Evolutionary conservation across 2,113 vertebrate species (phyloP), one percentile per base, ranked within the genome.

Genomic region (Carlito syrichta): DNA sequence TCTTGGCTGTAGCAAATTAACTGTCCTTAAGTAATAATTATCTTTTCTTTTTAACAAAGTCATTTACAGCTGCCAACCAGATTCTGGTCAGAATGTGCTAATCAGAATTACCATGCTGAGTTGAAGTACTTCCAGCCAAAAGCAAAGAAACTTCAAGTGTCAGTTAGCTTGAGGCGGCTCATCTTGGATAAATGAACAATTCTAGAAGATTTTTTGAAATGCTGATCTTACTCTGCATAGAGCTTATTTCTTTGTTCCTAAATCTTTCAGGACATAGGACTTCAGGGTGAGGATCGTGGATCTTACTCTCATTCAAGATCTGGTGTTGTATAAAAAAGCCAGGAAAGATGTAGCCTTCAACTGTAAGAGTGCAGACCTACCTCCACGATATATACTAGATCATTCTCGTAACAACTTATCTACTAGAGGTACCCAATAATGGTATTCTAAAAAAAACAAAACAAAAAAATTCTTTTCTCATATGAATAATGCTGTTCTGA

Each of bases 11-110:
- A 52, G 35, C 62, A 66, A 91, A 91, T 54, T 84, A 89, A 92
- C 40, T 73, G 45, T 54, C 63, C 25, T 96, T 93, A 40, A 68
- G 83, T 78, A 77, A 71, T 87, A 86, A 95, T 91, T 93, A 86
- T 69, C 56, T 91, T 94, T 43, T 16, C 86, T 90, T 91, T 87
- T 77, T 66, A 91, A 88, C 19, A 14, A 68, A 79, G 32, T 86
- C 50, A 68, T 77, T 86, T 77, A 93, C n/a, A 94, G 79, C 84
- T 89, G 79, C 48, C 74, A 68, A 71, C 40, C 52, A 86, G 83
- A 43, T 91, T 86, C 83, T 83, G 86, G 78, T 95, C 86, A 91
- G 81, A 83, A 79, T 54, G 84, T 91, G 88, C 88, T 25, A 77
- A 48, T 71, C 60, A 91, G 88, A 92, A 94, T 56, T 9, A 16